These are phyloP conservation scores for Nyctibius grandis DNA, from an alignment of 2,797 vertebrate genomes.

Conservation along the genomic window DNA sequence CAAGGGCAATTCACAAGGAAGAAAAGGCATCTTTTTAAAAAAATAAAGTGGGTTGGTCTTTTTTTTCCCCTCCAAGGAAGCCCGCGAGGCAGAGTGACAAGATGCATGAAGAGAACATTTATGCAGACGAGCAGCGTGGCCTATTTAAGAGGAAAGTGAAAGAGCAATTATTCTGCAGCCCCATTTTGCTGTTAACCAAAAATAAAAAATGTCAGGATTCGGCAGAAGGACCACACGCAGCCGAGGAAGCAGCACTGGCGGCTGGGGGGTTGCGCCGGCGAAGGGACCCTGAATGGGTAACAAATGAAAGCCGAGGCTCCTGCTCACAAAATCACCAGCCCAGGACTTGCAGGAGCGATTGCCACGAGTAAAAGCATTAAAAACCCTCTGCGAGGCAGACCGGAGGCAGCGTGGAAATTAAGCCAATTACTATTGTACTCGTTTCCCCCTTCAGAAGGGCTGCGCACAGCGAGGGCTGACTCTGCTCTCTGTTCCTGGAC, in stretches of 20 bases:
- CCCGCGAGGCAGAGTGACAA: not conserved
- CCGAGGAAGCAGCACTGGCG: not conserved
- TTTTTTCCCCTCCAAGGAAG: not conserved
- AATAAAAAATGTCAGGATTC: not conserved
- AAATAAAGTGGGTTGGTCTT: not conserved
- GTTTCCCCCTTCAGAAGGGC: not conserved
- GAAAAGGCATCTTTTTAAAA: slow-evolving; percentile 7
- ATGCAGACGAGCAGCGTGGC: not conserved
- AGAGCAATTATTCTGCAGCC: slow-evolving; percentile 36
- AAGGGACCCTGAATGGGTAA: not conserved
- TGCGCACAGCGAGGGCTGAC: not conserved
- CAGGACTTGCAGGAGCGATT: not conserved
- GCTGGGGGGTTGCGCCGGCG: too few relatives aligned
- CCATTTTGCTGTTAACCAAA: slow-evolving; percentile 30
- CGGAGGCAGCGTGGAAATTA: not conserved
- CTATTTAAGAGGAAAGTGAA: slow-evolving; percentile 48
- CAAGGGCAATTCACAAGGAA: not conserved
- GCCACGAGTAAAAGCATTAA: not conserved
- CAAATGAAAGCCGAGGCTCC: not conserved
- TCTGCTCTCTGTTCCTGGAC: not conserved
- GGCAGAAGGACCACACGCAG: slow-evolving; percentile 26
- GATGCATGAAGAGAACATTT: slow-evolving; percentile 20
- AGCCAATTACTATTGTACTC: not conserved
- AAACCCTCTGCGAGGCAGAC: not conserved
- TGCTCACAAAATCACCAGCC: not conserved